Evolutionary conservation across 2,888 invertebrate genomes (phyloP).

Genomic region (Apotomis betuletana): DNA sequence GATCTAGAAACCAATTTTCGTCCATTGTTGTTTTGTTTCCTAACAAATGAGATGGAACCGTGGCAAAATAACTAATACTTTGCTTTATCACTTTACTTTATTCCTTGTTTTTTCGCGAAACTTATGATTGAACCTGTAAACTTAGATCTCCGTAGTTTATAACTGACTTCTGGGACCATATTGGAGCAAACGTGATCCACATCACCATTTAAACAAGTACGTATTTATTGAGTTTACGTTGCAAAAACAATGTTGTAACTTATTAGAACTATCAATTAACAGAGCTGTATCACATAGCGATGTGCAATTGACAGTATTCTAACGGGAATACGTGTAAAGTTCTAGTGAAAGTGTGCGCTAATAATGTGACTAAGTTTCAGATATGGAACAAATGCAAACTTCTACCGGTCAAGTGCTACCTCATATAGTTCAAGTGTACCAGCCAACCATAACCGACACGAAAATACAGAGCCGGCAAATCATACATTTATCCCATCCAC

Average conservation of each 20-base stretch:
- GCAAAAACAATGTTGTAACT: background rate
- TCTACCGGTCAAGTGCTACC: slow-evolving; percentile 56
- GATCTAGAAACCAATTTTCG: slow-evolving; percentile 15
- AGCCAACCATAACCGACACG: slow-evolving; percentile 55
- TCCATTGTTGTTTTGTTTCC: slow-evolving; percentile 48
- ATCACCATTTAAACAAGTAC: slow-evolving; percentile 34
- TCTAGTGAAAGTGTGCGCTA: background rate
- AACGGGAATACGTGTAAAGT: background rate
- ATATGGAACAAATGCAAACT: slow-evolving; percentile 72
- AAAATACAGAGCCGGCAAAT: slow-evolving; percentile 63
- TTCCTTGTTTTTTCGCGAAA: slow-evolving; percentile 4
- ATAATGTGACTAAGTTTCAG: slow-evolving; percentile 22
- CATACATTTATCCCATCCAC: slow-evolving; percentile 66
- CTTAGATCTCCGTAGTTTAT: background rate
- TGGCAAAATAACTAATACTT: slow-evolving; percentile 56
- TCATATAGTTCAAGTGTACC: slow-evolving; percentile 72
- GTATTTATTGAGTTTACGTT: slow-evolving; percentile 12
- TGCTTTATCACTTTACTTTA: slow-evolving; percentile 33
- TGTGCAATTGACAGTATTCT: background rate
- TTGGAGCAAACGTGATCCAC: slow-evolving; percentile 23
- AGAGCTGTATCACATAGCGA: background rate
- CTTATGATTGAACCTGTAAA: background rate
- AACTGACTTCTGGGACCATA: slow-evolving; percentile 21
- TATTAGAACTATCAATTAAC: background rate
- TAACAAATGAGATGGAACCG: slow-evolving; percentile 54